Evolutionary conservation across 2,797 vertebrate species (phyloP).

Genomic region (Aphelocoma californica): DNA sequence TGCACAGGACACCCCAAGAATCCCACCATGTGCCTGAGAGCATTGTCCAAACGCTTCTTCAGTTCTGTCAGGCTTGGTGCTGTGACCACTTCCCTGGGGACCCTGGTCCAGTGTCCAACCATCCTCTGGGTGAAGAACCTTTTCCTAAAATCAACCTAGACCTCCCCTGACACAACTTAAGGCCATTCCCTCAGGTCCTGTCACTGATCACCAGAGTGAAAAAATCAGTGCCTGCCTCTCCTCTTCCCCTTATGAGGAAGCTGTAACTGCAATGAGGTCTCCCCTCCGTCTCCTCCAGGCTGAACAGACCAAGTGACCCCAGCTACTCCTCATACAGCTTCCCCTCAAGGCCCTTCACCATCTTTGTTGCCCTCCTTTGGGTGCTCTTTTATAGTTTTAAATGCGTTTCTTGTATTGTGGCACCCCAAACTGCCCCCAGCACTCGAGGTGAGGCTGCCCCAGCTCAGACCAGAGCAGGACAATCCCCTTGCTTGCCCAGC

Average conservation of each 20-base stretch:
- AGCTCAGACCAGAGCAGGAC: neutral
- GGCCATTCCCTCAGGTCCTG: neutral
- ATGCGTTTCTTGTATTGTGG: neutral
- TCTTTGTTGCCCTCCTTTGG: neutral
- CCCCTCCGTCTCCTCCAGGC: neutral
- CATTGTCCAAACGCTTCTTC: neutral
- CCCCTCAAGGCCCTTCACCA: neutral
- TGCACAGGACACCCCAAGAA: too few relatives aligned
- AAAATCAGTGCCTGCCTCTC: neutral
- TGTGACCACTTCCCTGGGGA: neutral
- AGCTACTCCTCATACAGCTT: fast-evolving
- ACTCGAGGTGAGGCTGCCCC: fast-evolving
- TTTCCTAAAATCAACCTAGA: neutral
- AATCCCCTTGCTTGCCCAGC: fast-evolving
- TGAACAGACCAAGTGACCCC: neutral
- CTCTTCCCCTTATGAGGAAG: fast-evolving
- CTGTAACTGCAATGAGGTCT: neutral
- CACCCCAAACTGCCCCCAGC: neutral
- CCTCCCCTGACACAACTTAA: neutral
- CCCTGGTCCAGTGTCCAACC: neutral
- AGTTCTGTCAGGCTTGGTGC: neutral
- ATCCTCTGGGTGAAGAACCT: neutral
- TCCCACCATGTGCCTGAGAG: neutral
- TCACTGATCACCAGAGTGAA: neutral
- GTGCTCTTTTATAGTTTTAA: neutral